phyloP scores from a whole-genome alignment of 2,888 invertebrate genomes.

The Lycia hirtaria region DNA sequence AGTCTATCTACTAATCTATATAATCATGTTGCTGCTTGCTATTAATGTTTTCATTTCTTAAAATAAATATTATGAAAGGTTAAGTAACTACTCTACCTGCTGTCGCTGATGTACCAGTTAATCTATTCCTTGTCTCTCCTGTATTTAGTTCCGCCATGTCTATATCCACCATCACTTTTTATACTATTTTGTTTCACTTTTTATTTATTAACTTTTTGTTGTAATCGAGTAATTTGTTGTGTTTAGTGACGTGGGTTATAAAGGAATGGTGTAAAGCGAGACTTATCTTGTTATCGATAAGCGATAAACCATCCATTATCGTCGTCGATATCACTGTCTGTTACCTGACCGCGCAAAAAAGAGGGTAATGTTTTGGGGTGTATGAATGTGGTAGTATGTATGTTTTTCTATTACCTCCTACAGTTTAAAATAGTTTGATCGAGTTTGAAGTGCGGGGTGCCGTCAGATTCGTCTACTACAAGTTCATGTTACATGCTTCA shows the following conservation, averaged over 20 bases:
- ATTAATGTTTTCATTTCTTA: background rate
- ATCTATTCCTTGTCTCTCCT: conserved; percentile 53
- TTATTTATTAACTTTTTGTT: conserved; percentile 26
- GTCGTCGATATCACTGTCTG: conserved; percentile 44
- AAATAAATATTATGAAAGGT: conserved; percentile 24
- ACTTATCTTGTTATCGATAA: conserved; percentile 62
- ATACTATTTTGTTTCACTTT: background rate
- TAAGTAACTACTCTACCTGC: conserved; percentile 53
- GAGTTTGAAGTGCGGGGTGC: too few species aligned
- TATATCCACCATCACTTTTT: conserved; percentile 42
- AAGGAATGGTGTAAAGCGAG: conserved; percentile 54
- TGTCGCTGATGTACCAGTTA: conserved; percentile 62
- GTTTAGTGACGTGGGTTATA: conserved; percentile 55
- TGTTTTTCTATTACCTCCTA: too few species aligned
- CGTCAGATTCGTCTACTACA: too few species aligned
- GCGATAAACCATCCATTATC: conserved; percentile 57
- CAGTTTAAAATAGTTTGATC: too few species aligned
- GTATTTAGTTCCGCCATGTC: conserved; percentile 23
- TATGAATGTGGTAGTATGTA: too few species aligned
- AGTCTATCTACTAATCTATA: too few species aligned
- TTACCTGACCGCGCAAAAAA: too few species aligned
- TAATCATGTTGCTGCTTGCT: background rate
- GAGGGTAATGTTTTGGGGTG: too few species aligned
- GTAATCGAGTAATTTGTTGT: conserved; percentile 57
- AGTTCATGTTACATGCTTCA: too few species aligned